Base-by-base conservation (phyloP, 2,888 invertebrate genomes). In the Macrosoma leucophasiata region DNA sequence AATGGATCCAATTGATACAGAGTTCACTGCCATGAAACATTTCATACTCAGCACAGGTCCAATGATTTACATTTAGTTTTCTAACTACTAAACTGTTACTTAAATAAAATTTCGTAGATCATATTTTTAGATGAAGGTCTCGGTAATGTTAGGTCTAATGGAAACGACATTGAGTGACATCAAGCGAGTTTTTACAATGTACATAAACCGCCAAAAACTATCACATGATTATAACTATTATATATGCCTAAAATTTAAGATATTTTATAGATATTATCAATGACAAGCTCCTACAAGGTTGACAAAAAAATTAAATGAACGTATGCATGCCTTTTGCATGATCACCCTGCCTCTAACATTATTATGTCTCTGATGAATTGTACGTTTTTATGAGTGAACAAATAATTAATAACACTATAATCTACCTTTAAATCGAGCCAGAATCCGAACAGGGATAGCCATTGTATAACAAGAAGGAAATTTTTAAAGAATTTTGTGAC, bases 391-490 rank as follows among this genome's bases (percentile, higher is more conserved):
- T n/a, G n/a, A n/a, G n/a, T n/a, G n/a, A n/a, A n/a, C n/a, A n/a
- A n/a, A n/a, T n/a, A n/a, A n/a, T n/a, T n/a, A n/a, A n/a, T 15
- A 27, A 24, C 24, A 18, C 10, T 22, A 11, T 13, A 25, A 43
- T 48, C 81, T 78, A 88, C 88, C 88, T 78, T 84, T 85, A 48
- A 86, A 73, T 58, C 84, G 84, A 50, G 84, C 77, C 56, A 88
- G 77, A 74, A 86, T 78, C 65, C 88, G 77, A 50, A 84, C 79
- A 50, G 87, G 78, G 54, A 86, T 84, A 63, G 88, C 87, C 88
- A 88, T 88, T 63, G 56, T 72, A 51, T 56, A 62, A 58, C 48
- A 51, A 52, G 49, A 58, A 47, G 49, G 52, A 58, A 55, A 59
- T 62, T 56, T 31, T 39, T 33, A 41, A 46, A 39, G 42, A 43